phyloP scores from a whole-genome alignment of 2,113 vertebrate species.

The Mola mola region DNA sequence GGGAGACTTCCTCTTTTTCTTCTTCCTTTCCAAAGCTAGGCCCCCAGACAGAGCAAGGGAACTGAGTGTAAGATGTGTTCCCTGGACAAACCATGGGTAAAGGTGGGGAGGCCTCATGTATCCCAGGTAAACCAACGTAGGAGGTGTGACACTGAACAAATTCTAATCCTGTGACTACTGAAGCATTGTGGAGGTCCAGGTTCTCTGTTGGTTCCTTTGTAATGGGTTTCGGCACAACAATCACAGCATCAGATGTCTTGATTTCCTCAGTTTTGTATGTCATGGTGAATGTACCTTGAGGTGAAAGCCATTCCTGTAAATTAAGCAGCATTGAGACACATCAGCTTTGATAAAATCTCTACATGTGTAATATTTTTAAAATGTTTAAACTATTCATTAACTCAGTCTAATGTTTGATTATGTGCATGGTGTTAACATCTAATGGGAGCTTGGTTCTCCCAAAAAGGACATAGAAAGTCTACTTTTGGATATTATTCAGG shows the following conservation, averaged over 20 bases:
- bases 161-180: background rate
- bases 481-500: too few relatives aligned
- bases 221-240: conserved; percentile 19
- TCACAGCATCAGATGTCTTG: conserved; percentile 6
- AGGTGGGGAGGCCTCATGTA: background rate
- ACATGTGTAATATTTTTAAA: background rate
- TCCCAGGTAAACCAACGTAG: conserved; percentile 53
- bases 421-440: too few relatives aligned
- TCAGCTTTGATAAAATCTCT: background rate
- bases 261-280: conserved; percentile 25
- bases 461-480: too few relatives aligned
- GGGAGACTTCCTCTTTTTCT: background rate
- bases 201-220: conserved; percentile 36
- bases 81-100: background rate
- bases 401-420: too few relatives aligned
- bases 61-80: conserved; percentile 46
- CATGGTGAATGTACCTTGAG: background rate
- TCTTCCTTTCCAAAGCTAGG: background rate
- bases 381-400: too few relatives aligned
- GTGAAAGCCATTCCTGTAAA: conserved; percentile 64
- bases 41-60: conserved; percentile 25
- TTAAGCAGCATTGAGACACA: background rate
- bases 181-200: background rate
- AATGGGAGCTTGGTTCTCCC: too few relatives aligned
- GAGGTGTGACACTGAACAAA: conserved; percentile 31